Conservation (phyloP, 2,113 vertebrate genomes). For the Coreoperca whiteheadi region DNA sequence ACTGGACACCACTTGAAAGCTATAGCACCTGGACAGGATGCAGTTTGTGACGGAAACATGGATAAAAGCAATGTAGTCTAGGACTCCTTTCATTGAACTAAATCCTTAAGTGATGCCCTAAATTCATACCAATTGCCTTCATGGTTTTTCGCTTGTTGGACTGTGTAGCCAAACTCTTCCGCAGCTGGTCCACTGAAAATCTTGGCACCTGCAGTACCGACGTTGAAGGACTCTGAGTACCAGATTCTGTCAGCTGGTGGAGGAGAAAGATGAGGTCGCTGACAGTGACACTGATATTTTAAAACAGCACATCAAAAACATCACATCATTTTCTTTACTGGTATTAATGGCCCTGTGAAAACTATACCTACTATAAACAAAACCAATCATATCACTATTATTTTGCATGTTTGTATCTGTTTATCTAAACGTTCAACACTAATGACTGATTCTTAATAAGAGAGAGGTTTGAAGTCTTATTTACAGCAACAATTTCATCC, state of each 20-base stretch:
- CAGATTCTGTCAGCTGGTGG: conserved; percentile 72
- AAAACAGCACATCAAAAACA: neutral
- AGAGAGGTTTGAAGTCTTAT: neutral
- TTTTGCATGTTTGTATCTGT: neutral
- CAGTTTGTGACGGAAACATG: neutral
- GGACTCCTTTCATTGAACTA: neutral
- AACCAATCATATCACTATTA: neutral
- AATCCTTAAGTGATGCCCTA: neutral
- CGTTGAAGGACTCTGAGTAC: conserved; percentile 87
- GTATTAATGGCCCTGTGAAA: neutral
- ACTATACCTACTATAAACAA: neutral
- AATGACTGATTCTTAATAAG: neutral
- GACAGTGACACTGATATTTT: neutral
- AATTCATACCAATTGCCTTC: conserved; percentile 89
- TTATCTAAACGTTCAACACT: neutral
- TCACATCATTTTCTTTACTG: neutral
- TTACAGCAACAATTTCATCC: neutral
- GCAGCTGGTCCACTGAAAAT: conserved; percentile 86
- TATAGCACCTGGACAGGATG: neutral
- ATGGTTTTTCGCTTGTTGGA: conserved; percentile 88
- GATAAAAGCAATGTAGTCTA: neutral
- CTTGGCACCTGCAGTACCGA: conserved; percentile 88
- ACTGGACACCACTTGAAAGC: neutral
- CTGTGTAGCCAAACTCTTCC: conserved; percentile 91
- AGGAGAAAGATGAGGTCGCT: conserved; percentile 13